Evolutionary conservation across 2,888 invertebrate genomes (phyloP).

Genomic region (Camponotus fellah): DNA sequence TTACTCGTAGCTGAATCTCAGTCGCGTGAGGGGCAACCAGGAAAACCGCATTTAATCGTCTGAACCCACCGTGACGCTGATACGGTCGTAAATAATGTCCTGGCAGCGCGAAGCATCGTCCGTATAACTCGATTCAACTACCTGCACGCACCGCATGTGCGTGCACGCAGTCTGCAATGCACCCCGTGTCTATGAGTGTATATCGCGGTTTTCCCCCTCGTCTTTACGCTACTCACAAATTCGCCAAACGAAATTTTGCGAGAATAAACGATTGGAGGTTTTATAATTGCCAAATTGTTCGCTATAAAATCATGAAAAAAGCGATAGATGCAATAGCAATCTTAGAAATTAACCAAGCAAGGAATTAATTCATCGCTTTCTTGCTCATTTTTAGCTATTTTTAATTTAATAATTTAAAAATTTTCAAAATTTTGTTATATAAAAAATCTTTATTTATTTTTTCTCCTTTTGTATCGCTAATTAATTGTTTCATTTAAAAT

Average conservation of each 20-base stretch:
- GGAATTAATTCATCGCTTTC: not conserved
- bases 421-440: not conserved
- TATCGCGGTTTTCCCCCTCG: constrained; percentile 17
- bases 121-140: constrained; percentile 44
- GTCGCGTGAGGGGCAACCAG: constrained; percentile 21
- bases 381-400: not conserved
- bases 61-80: constrained; percentile 56
- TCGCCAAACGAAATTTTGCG: constrained; percentile 22
- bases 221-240: constrained; percentile 6
- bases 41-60: constrained; percentile 55
- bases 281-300: not conserved
- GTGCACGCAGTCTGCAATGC: constrained; percentile 51
- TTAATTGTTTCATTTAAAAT: not conserved
- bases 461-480: not conserved
- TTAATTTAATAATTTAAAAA: not conserved
- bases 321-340: not conserved
- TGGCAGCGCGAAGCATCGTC: constrained; percentile 27
- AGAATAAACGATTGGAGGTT: not conserved
- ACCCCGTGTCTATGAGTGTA: constrained; percentile 43
- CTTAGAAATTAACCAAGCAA: not conserved
- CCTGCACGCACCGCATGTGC: constrained; percentile 36
- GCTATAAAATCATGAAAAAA: not conserved
- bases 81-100: constrained; percentile 56
- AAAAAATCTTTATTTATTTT: not conserved
- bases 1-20: constrained; percentile 16